A percentile compares a stretch with the other conserved stretches of the same genome.
Evolutionary conservation across 2,797 vertebrate species (phyloP).

Genomic region (Enteromius radiatus): DNA sequence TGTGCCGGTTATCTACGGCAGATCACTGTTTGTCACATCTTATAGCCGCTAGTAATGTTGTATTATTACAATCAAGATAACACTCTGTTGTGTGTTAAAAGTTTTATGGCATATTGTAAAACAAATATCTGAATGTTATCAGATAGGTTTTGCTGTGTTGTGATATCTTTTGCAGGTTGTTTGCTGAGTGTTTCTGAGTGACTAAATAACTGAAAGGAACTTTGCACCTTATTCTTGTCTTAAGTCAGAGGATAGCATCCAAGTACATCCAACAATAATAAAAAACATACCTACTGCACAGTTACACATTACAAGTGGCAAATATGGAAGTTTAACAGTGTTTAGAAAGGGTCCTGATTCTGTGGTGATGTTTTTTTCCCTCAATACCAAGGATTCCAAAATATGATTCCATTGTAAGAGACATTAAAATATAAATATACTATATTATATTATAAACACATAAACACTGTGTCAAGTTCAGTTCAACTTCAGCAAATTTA

Average conservation of each 20-base stretch:
- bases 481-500: not conserved
- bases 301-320: conserved; percentile 6
- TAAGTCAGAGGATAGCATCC: not conserved
- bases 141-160: conserved; percentile 3
- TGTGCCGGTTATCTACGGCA: not conserved
- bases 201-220: conserved; percentile 42
- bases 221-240: conserved; percentile 29
- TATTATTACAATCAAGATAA: not conserved
- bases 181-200: conserved; percentile 6
- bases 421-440: not conserved
- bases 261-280: not conserved
- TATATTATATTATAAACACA: not conserved
- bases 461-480: not conserved
- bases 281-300: not conserved
- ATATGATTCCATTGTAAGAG: not conserved
- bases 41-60: not conserved
- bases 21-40: not conserved
- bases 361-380: too few species aligned
- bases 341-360: not conserved
- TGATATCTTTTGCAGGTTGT: not conserved
- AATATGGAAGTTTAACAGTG: not conserved
- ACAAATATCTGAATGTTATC: not conserved
- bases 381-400: not conserved
- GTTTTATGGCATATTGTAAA: not conserved
- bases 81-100: not conserved